Evolutionary conservation across 1,140 invertebrate genomes (phyloP).

Genomic region (Monomorium pharaonis): DNA sequence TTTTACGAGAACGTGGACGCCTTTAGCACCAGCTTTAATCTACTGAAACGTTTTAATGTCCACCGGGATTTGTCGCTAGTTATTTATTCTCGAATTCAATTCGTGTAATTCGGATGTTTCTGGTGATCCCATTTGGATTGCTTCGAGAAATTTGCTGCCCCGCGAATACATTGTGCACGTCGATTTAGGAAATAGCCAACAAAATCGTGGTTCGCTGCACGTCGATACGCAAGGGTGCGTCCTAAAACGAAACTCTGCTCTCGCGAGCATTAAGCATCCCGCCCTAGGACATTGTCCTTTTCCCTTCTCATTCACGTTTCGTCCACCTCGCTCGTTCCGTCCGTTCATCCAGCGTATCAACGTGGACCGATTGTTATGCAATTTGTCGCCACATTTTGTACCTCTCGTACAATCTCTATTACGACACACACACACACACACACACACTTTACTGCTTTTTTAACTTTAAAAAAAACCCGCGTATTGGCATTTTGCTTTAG

Average conservation of each 20-base stretch:
- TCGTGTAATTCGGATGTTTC: not conserved
- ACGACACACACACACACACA: too few relatives aligned
- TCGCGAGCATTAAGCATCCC: constrained; percentile 37
- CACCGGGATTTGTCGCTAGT: not conserved
- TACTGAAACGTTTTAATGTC: not conserved
- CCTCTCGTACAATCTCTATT: constrained; percentile 9
- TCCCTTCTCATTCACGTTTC: constrained; percentile 52
- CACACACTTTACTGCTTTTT: constrained; percentile 11
- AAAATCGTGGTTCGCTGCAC: constrained; percentile 51
- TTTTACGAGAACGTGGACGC: not conserved
- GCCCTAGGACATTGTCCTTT: constrained; percentile 73
- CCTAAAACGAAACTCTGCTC: constrained; percentile 52
- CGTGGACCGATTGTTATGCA: constrained; percentile 57
- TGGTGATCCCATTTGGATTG: not conserved
- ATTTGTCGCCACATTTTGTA: constrained; percentile 49
- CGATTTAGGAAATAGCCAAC: constrained; percentile 51
- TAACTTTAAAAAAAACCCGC: not conserved
- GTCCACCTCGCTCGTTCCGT: not conserved
- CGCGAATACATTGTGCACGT: not conserved
- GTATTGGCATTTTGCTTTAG: not conserved
- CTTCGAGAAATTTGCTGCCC: constrained; percentile 5
- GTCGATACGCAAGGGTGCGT: constrained; percentile 58
- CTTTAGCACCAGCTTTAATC: not conserved
- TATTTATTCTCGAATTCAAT: not conserved
- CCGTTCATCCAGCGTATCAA: constrained; percentile 40